Evolutionary conservation across 2,888 invertebrate genomes (phyloP).

Genomic region (Epinotia demarniana): DNA sequence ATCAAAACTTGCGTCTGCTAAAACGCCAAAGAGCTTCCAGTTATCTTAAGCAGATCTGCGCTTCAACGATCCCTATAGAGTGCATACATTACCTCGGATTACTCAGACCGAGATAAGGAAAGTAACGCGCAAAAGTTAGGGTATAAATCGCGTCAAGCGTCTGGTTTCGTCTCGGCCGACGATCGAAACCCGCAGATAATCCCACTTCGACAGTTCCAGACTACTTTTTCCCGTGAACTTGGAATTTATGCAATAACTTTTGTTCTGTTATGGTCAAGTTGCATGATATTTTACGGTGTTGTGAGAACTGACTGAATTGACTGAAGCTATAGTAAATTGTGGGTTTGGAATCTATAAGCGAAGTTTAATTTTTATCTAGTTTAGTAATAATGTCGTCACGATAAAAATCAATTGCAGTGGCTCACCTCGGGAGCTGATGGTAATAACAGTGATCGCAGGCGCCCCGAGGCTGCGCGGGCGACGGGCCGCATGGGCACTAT

Average conservation of each 20-base stretch:
- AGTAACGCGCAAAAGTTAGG: conserved; percentile 78
- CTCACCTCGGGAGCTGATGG: conserved; percentile 68
- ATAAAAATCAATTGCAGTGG: conserved; percentile 77
- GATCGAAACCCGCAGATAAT: conserved; percentile 73
- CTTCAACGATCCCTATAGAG: conserved; percentile 38
- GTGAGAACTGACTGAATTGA: neutral
- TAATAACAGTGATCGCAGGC: conserved; percentile 72
- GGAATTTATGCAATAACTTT: conserved; percentile 64
- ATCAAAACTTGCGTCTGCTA: conserved; percentile 61
- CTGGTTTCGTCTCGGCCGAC: conserved; percentile 71
- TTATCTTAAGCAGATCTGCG: conserved; percentile 37
- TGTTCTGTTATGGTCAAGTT: conserved; percentile 48
- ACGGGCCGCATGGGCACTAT: conserved; percentile 28
- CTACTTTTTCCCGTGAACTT: conserved; percentile 67
- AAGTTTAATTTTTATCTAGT: conserved; percentile 59
- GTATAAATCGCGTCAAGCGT: conserved; percentile 78
- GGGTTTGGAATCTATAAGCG: conserved; percentile 50
- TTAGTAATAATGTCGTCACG: conserved; percentile 77
- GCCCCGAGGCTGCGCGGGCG: conserved; percentile 52
- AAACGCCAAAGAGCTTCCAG: conserved; percentile 33
- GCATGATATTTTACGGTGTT: conserved; percentile 17
- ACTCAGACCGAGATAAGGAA: conserved; percentile 75
- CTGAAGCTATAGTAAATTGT: conserved; percentile 50
- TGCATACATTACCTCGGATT: conserved; percentile 60
- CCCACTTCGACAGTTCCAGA: conserved; percentile 73